Conservation (phyloP, 2,113 vertebrate species). For the Protomyctophum bolini region DNA sequence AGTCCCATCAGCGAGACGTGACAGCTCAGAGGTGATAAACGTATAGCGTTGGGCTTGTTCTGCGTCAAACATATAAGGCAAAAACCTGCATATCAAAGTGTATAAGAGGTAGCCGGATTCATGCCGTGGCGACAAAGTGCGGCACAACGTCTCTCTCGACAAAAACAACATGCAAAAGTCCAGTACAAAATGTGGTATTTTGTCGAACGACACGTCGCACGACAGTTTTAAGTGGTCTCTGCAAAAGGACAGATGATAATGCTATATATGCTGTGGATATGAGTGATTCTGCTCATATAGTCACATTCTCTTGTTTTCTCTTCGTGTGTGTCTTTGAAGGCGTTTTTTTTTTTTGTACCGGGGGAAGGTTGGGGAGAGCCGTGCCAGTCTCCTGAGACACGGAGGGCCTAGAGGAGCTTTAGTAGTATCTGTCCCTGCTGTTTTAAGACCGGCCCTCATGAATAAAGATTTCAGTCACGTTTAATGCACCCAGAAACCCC, state of each 20-base stretch:
- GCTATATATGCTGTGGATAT: conserved; percentile 34
- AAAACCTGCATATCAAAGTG: conserved; percentile 83
- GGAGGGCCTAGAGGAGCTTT: conserved; percentile 64
- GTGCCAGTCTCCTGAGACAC: conserved; percentile 60
- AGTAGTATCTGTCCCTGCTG: conserved; percentile 70
- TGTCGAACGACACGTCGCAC: no score
- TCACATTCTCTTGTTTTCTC: conserved; percentile 46
- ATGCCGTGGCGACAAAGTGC: no score
- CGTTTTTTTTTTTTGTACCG: conserved; percentile 19
- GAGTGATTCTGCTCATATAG: conserved; percentile 61
- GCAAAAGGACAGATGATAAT: conserved; percentile 54
- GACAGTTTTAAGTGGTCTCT: no score
- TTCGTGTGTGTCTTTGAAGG: conserved; percentile 58
- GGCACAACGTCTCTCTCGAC: no score
- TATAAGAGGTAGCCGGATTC: conserved; percentile 44
- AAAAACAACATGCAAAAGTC: no score
- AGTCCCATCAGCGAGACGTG: conserved; percentile 89
- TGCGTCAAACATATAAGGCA: conserved; percentile 82
- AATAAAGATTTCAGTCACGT: conserved; percentile 79
- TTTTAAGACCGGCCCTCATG: conserved; percentile 68
- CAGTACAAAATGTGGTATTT: no score
- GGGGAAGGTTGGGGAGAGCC: conserved; percentile 46
- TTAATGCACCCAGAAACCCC: conserved; percentile 60
- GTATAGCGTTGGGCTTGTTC: conserved; percentile 87
- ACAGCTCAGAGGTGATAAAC: conserved; percentile 90